Conservation (phyloP, 2,797 vertebrate species). For the Pseudochromis fuscus region DNA sequence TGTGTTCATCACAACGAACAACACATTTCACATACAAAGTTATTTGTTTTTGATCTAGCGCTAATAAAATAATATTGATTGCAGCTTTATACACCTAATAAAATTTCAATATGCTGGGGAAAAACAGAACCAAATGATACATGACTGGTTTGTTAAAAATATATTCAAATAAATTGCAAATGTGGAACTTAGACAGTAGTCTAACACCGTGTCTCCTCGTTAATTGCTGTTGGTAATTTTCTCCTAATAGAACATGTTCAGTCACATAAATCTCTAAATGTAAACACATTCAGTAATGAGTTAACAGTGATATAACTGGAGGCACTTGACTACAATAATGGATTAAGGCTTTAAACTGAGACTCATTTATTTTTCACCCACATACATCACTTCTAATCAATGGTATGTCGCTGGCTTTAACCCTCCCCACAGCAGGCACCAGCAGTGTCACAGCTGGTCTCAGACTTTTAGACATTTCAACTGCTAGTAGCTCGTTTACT, state of each 20-base stretch:
- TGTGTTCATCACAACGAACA: background rate
- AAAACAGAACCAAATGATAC: background rate
- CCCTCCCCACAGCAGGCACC: conserved; percentile 15
- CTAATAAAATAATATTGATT: conserved; percentile 7
- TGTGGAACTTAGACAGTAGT: conserved; percentile 5
- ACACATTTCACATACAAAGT: background rate
- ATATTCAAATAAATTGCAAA: background rate
- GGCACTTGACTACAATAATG: conserved; percentile 53
- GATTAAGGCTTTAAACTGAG: conserved; percentile 63
- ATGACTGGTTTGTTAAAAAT: background rate
- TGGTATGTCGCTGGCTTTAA: conserved; percentile 34
- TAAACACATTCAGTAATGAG: conserved; percentile 63
- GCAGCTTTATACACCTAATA: conserved; percentile 7
- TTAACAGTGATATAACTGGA: conserved; percentile 55
- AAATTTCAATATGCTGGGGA: conserved; percentile 4
- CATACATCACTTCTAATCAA: conserved; percentile 71
- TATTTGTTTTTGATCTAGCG: conserved; percentile 11
- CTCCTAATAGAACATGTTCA: conserved; percentile 26
- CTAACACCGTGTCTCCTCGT: conserved; percentile 8
- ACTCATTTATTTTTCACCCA: conserved; percentile 62
- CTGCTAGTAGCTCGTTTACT: conserved; percentile 59
- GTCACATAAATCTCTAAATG: conserved; percentile 63
- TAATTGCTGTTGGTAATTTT: conserved; percentile 33
- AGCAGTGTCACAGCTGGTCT: conserved; percentile 27
- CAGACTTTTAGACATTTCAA: conserved; percentile 50